Evolutionary conservation across 2,113 vertebrate species (phyloP), one percentile per base, ranked within the genome.

Genomic region (Pantherophis guttatus): DNA sequence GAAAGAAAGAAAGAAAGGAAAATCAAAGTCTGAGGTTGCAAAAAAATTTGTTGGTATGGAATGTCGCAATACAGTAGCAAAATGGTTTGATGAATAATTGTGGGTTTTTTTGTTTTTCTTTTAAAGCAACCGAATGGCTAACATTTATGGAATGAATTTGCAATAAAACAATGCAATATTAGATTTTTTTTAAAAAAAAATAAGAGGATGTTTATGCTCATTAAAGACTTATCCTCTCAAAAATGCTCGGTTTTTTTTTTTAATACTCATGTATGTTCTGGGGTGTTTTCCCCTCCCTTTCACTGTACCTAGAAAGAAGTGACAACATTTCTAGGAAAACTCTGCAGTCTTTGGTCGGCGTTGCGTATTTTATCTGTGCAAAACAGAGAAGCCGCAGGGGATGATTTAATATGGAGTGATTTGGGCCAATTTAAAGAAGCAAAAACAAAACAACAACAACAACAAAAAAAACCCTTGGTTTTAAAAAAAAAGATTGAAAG

Each of bases 41-140:
- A 54, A 95, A 88, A 33, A 1, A 11, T 10, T 0, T 65, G 93
- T 89, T 94, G 75, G 86, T 3, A 52, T 87, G 89, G 48, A 89
- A 94, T 89, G 29, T 96, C 94, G 92, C 91, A 95, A 94, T 93
- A 97, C 98, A 98, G 98, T 98, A 99, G 98, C 98, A 99, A 98
- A 99, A 98, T 97, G 98, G 98, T 98, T 98, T 95, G 97, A 95
- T 96, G 97, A 65, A 96, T 44, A 92, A 96, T 90, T 90, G 96
- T 33, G 59, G 96, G 24, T 24, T 59, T 59, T 24, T 59, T 59
- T 58, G 0, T 58, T 58, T 26, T 62, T 6, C 17, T 70, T 70
- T 70, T 39, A 85, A 54, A 39, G 59, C 50, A 87, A 70, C 11
- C 97, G 96, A 98, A 98, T 97, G 97, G 95, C 96, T 96, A 96